Conservation (phyloP, 2,113 vertebrate genomes). For the Anolis carolinensis region DNA sequence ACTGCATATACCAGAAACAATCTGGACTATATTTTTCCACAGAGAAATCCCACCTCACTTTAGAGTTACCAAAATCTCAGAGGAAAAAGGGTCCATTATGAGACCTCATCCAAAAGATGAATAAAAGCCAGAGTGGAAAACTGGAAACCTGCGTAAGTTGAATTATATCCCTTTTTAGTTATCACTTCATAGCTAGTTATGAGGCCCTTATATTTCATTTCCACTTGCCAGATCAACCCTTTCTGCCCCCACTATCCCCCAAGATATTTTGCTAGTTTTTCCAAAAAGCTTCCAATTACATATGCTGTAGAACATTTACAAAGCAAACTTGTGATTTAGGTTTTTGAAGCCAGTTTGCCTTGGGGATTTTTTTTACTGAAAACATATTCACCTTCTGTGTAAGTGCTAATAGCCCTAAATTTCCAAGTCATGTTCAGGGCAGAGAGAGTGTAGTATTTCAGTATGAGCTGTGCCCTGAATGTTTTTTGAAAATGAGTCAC, state of each 20-base stretch:
- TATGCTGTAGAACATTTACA: slow-evolving; percentile 60
- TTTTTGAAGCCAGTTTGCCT: slow-evolving; percentile 55
- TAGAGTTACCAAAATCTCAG: slow-evolving; percentile 42
- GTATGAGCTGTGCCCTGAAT: slow-evolving; percentile 33
- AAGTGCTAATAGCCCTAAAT: slow-evolving; percentile 58
- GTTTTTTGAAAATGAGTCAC: slow-evolving; percentile 23
- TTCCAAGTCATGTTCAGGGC: slow-evolving; percentile 54
- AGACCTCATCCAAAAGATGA: slow-evolving; percentile 55
- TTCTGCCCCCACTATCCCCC: background rate
- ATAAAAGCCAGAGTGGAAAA: slow-evolving; percentile 65
- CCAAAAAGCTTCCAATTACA: slow-evolving; percentile 49
- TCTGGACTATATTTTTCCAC: slow-evolving; percentile 15
- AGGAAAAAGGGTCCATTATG: slow-evolving; percentile 44
- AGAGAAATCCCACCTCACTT: slow-evolving; percentile 21
- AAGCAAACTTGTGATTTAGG: slow-evolving; percentile 58
- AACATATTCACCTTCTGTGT: slow-evolving; percentile 62
- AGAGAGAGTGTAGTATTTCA: slow-evolving; percentile 43
- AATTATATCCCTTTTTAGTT: slow-evolving; percentile 64
- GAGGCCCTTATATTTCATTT: slow-evolving; percentile 54
- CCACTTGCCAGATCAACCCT: slow-evolving; percentile 62
- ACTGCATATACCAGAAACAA: slow-evolving; percentile 43
- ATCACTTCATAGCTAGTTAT: slow-evolving; percentile 54
- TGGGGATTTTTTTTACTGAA: slow-evolving; percentile 58
- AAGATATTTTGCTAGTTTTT: slow-evolving; percentile 57
- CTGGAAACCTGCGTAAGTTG: slow-evolving; percentile 61